Percentiles rank a stretch among this genome's conserved stretches.
These are phyloP conservation scores for Scaptodrosophila latifasciaeformis DNA, from an alignment of 2,888 invertebrate genomes.

Conservation along the genomic window DNA sequence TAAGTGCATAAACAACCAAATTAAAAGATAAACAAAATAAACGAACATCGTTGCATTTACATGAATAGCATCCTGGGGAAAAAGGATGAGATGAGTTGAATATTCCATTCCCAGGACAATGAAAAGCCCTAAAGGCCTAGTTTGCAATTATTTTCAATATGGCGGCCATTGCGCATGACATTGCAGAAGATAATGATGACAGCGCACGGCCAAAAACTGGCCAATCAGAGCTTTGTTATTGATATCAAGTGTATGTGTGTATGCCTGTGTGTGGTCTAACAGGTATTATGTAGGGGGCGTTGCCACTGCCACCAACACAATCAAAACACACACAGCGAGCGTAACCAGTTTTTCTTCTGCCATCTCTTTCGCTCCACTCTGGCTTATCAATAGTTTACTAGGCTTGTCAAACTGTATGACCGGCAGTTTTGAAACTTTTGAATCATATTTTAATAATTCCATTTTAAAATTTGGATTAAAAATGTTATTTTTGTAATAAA, in stretches of 20 bases:
- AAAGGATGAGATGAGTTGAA: too few relatives aligned
- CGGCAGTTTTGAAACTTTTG: too few relatives aligned
- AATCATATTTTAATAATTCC: too few relatives aligned
- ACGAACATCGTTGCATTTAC: too few relatives aligned
- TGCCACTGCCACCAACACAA: slow-evolving; percentile 15
- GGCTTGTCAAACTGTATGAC: slow-evolving; percentile 32
- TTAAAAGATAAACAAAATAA: too few relatives aligned
- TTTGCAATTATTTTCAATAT: slow-evolving; percentile 55
- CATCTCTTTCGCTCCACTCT: slow-evolving; percentile 34
- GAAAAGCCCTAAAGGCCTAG: too few relatives aligned
- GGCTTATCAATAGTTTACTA: slow-evolving; percentile 18
- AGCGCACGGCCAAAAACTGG: slow-evolving; percentile 18
- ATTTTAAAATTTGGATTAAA: too few relatives aligned
- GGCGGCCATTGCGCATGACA: slow-evolving; percentile 71
- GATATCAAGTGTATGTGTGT: slow-evolving; percentile 13
- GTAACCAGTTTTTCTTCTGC: slow-evolving; percentile 63
- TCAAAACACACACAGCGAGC: slow-evolving; percentile 23
- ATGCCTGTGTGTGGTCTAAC: slow-evolving; percentile 22
- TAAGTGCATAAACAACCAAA: too few relatives aligned
- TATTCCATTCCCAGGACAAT: too few relatives aligned
- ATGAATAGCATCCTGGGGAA: too few relatives aligned
- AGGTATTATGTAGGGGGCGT: slow-evolving; percentile 59
- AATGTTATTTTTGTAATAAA: too few relatives aligned
- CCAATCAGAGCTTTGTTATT: slow-evolving; percentile 64
- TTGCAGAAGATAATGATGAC: not conserved